Evolutionary conservation across 2,888 invertebrate species (phyloP).

Genomic region (Xestia sexstrigata): DNA sequence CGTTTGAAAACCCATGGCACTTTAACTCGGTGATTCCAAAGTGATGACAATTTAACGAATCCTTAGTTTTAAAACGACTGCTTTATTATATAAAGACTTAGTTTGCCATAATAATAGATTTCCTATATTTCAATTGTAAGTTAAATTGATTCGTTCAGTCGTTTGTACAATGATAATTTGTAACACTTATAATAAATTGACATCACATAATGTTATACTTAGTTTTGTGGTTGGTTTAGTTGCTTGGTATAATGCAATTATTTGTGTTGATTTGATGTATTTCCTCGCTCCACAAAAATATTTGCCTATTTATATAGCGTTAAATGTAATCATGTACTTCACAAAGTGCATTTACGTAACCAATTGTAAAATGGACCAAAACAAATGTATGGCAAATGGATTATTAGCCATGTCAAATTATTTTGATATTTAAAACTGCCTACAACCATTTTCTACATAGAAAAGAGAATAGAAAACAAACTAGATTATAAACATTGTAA

Average conservation of each 20-base stretch:
- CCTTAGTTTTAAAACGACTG: conserved; percentile 4
- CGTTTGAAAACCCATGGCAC: conserved; percentile 29
- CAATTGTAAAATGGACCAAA: neutral
- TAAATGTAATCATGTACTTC: neutral
- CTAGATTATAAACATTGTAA: neutral
- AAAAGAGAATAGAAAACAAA: neutral
- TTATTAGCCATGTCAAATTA: too few species aligned
- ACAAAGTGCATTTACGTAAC: neutral
- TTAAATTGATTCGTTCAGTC: conserved; percentile 50
- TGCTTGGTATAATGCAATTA: neutral
- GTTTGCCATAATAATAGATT: conserved; percentile 3
- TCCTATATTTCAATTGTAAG: conserved; percentile 27
- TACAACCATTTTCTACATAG: neutral
- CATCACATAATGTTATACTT: too few species aligned
- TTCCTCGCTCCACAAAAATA: neutral
- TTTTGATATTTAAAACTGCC: neutral
- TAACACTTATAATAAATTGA: conserved; percentile 4
- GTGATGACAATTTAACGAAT: conserved; percentile 12
- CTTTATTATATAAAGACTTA: neutral
- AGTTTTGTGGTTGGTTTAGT: too few species aligned
- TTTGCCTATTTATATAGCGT: neutral
- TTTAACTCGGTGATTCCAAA: neutral
- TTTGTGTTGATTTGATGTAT: neutral
- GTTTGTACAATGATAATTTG: conserved; percentile 28
- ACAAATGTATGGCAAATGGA: too few species aligned